These are phyloP conservation scores for Plebejus anna DNA, from an alignment of 2,888 invertebrate genomes.

Conservation along the genomic window DNA sequence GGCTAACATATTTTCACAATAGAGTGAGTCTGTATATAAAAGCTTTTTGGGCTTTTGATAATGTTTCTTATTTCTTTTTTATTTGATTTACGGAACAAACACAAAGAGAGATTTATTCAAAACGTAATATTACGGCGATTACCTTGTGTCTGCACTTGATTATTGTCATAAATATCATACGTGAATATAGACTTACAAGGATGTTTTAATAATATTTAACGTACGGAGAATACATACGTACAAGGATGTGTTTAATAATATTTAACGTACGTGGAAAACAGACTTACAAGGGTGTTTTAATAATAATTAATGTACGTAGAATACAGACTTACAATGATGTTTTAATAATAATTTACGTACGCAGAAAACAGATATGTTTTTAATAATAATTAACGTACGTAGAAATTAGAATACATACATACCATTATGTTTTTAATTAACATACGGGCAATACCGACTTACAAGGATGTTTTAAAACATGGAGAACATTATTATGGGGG, in stretches of 20 bases:
- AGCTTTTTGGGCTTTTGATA: slow-evolving; percentile 11
- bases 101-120: slow-evolving; percentile 10
- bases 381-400: background rate
- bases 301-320: background rate
- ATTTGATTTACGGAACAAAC: slow-evolving; percentile 4
- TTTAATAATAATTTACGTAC: background rate
- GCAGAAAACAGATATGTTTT: background rate
- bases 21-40: slow-evolving; percentile 5
- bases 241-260: background rate
- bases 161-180: background rate
- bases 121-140: background rate
- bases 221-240: background rate
- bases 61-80: slow-evolving; percentile 16
- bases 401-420: background rate
- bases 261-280: background rate
- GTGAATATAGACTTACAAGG: background rate
- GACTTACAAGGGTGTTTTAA: background rate
- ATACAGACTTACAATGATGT: background rate
- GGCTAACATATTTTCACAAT: slow-evolving; percentile 2
- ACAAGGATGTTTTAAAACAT: too few relatives aligned
- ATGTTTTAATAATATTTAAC: background rate
- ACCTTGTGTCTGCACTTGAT: background rate
- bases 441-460: too few relatives aligned
- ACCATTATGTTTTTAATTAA: too few relatives aligned
- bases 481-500: too few relatives aligned